A percentile compares a stretch with the other conserved stretches of the same genome.
phyloP scores from a whole-genome alignment of 2,113 vertebrate genomes.

The Salvelinus namaycush region DNA sequence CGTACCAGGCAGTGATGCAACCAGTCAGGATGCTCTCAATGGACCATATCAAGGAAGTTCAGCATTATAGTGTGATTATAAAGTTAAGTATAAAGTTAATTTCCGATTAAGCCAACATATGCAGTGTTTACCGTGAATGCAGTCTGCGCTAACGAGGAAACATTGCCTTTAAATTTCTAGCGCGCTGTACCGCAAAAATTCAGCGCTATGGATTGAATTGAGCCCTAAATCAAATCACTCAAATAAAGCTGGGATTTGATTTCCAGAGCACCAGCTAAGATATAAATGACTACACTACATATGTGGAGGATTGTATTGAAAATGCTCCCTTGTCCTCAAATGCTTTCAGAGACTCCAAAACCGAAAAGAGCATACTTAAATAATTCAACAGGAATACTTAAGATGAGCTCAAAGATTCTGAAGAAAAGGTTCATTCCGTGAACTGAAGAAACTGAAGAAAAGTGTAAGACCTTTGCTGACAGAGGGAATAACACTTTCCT shows the following conservation, averaged over 20 bases:
- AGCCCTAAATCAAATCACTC: background rate
- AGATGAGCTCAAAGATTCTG: constrained; percentile 22
- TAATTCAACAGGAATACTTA: constrained; percentile 43
- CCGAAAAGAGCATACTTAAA: constrained; percentile 25
- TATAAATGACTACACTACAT: background rate
- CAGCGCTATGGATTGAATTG: too few relatives aligned
- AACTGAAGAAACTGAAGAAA: constrained; percentile 29
- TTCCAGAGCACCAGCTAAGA: background rate
- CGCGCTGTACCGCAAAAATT: too few relatives aligned
- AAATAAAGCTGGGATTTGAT: background rate
- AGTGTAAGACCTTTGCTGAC: constrained; percentile 26
- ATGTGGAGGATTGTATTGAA: constrained; percentile 15
- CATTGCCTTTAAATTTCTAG: too few relatives aligned
- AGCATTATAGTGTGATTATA: too few relatives aligned
- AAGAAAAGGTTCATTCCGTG: constrained; percentile 13
- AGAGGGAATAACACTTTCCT: constrained; percentile 39
- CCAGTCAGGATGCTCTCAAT: too few relatives aligned
- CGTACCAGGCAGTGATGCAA: too few relatives aligned
- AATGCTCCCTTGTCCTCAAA: constrained; percentile 17
- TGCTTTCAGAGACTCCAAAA: constrained; percentile 24
- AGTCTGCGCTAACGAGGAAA: too few relatives aligned
- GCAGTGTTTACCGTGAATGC: too few relatives aligned
- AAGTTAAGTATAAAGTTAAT: too few relatives aligned
- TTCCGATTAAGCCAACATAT: too few relatives aligned
- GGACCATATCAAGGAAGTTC: too few relatives aligned